A percentile compares a stretch with the other conserved stretches of the same genome.
Evolutionary conservation across 2,113 vertebrate species (phyloP).

Genomic region (Malurus cyaneus): DNA sequence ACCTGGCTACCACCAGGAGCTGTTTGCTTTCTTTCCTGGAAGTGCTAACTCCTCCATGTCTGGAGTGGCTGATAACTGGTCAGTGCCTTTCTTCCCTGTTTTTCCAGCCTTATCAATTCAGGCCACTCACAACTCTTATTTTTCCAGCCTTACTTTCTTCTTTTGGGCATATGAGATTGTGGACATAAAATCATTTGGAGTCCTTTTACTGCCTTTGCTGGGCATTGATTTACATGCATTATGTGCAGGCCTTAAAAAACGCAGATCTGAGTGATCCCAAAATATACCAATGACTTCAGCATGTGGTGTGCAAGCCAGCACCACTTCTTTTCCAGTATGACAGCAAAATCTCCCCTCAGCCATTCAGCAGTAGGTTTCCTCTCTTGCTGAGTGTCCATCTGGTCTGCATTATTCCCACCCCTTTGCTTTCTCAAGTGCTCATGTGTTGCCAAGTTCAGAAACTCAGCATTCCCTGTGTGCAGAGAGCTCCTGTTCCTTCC

Average conservation of each 20-base stretch:
- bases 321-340: slow-evolving; percentile 25
- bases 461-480: not conserved
- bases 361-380: slow-evolving; percentile 34
- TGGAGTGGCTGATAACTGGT: not conserved
- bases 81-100: not conserved
- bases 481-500: not conserved
- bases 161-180: not conserved
- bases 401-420: slow-evolving; percentile 6
- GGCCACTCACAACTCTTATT: not conserved
- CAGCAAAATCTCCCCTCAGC: slow-evolving; percentile 39
- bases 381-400: slow-evolving; percentile 49
- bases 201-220: not conserved
- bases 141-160: not conserved
- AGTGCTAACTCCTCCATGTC: not conserved
- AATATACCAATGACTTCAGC: slow-evolving; percentile 45
- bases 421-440: slow-evolving; percentile 9
- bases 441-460: not conserved
- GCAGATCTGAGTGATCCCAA: slow-evolving; percentile 1
- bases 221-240: not conserved
- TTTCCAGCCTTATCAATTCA: not conserved
- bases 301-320: slow-evolving; percentile 7
- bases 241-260: not conserved
- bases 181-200: not conserved
- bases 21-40: slow-evolving; percentile 1
- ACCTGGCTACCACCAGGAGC: not conserved